Conservation (phyloP, 2,113 vertebrate genomes). For the Pholis gunnellus region DNA sequence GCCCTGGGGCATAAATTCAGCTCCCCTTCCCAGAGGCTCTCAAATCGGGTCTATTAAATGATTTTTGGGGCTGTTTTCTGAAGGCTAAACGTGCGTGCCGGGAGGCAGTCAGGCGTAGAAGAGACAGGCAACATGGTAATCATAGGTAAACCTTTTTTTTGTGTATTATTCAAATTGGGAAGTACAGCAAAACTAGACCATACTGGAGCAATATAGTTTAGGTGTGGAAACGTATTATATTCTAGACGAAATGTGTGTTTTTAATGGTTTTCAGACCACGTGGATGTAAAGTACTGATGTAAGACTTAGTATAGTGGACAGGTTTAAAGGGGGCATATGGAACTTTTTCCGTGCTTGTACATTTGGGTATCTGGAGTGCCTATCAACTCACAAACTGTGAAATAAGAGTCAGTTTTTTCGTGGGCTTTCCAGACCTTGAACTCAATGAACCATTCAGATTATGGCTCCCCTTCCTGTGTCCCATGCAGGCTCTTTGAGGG, state of each 20-base stretch:
- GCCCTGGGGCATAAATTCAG: constrained; percentile 39
- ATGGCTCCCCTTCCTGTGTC: too few relatives aligned
- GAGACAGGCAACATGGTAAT: constrained; percentile 49
- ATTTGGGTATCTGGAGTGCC: too few relatives aligned
- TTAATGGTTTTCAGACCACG: constrained; percentile 20
- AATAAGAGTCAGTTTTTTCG: too few relatives aligned
- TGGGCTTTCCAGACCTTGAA: too few relatives aligned
- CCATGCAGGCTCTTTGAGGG: too few relatives aligned
- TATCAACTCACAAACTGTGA: too few relatives aligned
- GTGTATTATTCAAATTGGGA: constrained; percentile 17
- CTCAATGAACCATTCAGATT: too few relatives aligned
- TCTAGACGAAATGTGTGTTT: constrained; percentile 1
- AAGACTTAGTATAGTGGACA: background rate
- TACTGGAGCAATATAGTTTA: constrained; percentile 12
- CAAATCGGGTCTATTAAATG: constrained; percentile 57
- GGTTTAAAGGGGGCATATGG: too few relatives aligned
- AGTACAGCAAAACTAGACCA: constrained; percentile 16
- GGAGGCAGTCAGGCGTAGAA: constrained; percentile 34
- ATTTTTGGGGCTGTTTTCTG: constrained; percentile 60
- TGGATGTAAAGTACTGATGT: constrained; percentile 2
- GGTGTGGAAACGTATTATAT: constrained; percentile 20
- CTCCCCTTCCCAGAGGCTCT: constrained; percentile 54
- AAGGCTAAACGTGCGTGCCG: constrained; percentile 46
- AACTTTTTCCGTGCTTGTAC: too few relatives aligned
- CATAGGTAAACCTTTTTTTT: constrained; percentile 31